phyloP scores from a whole-genome alignment of 2,113 vertebrate genomes.

The Emydura subglobosa region DNA sequence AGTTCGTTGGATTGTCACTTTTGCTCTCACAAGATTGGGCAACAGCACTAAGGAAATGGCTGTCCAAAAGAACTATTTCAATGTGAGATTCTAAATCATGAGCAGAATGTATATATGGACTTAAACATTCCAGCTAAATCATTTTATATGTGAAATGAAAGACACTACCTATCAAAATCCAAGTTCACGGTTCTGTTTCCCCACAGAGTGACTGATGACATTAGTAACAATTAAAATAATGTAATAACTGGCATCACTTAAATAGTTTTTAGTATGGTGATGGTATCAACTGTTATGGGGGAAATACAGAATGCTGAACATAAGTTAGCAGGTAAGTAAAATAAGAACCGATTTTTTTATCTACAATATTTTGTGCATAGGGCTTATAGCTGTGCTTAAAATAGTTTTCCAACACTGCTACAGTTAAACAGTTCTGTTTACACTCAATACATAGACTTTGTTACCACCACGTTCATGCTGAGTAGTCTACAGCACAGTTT shows the following conservation, averaged over 20 bases:
- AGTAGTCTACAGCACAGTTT: slow-evolving; percentile 51
- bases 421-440: not conserved
- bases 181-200: not conserved
- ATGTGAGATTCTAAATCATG: not conserved
- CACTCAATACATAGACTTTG: not conserved
- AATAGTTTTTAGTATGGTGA: not conserved
- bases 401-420: not conserved
- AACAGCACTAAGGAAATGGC: not conserved
- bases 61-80: not conserved
- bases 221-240: not conserved
- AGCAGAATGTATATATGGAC: not conserved
- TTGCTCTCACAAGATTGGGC: not conserved
- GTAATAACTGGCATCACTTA: not conserved
- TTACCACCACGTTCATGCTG: slow-evolving; percentile 48
- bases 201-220: not conserved
- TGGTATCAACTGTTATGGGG: not conserved
- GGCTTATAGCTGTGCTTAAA: not conserved
- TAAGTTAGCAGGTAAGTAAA: not conserved
- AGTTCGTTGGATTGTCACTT: not conserved
- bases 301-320: not conserved
- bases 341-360: not conserved
- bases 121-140: not conserved
- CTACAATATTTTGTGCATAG: not conserved
- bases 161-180: not conserved
- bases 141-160: not conserved